A percentile compares a stretch with the other conserved stretches of the same genome.
Evolutionary conservation across 2,888 invertebrate species (phyloP).

Genomic region (Apodemia zela): DNA sequence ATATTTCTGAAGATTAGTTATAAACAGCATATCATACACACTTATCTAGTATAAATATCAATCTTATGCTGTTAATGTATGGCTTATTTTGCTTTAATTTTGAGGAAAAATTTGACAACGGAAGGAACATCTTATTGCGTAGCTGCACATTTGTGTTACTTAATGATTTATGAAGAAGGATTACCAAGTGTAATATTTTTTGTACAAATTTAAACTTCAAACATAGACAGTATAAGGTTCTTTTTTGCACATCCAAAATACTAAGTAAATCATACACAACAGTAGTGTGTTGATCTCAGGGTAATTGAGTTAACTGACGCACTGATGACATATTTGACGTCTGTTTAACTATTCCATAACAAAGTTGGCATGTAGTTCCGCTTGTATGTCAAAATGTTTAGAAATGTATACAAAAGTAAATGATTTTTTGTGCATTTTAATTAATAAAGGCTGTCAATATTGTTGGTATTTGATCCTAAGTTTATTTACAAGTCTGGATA

Average conservation of each 20-base stretch:
- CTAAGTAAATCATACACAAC: slow-evolving; percentile 70
- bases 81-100: slow-evolving; percentile 20
- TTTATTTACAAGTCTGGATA: background rate
- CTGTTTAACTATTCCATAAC: slow-evolving; percentile 52
- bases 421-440: background rate
- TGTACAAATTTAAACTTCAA: slow-evolving; percentile 50
- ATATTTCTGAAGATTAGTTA: slow-evolving; percentile 16
- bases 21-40: background rate
- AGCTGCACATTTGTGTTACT: slow-evolving; percentile 77
- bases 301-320: slow-evolving; percentile 79
- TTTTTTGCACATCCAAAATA: slow-evolving; percentile 39
- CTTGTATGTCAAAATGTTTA: slow-evolving; percentile 39
- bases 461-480: background rate
- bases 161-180: slow-evolving; percentile 79
- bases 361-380: slow-evolving; percentile 36
- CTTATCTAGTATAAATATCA: slow-evolving; percentile 13
- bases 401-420: slow-evolving; percentile 14
- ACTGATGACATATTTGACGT: slow-evolving; percentile 79
- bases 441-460: background rate
- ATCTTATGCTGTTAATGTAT: slow-evolving; percentile 17
- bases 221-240: slow-evolving; percentile 40
- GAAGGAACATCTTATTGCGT: slow-evolving; percentile 77
- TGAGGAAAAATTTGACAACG: slow-evolving; percentile 40
- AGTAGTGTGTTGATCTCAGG: slow-evolving; percentile 75
- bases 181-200: slow-evolving; percentile 49